Evolutionary conservation across 2,113 vertebrate genomes (phyloP).

Genomic region (Pelecanus crispus): DNA sequence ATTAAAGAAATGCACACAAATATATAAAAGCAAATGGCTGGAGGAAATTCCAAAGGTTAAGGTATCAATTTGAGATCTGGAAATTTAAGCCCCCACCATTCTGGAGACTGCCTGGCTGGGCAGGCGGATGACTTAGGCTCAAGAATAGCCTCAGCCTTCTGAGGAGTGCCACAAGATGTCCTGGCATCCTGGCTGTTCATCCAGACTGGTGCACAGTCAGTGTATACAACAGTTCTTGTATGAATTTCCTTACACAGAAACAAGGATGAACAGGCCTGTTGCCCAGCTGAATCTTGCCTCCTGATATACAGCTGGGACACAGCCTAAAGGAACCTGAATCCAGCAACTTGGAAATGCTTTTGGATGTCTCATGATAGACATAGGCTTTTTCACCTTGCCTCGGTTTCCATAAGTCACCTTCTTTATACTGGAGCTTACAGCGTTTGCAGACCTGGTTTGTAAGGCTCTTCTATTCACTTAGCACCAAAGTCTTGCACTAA

Average conservation of each 20-base stretch:
- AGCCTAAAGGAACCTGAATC: not conserved
- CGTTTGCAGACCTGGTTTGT: not conserved
- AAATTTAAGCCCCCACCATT: not conserved
- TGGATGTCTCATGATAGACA: fast-evolving
- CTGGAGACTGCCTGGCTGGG: not conserved
- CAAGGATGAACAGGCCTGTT: not conserved
- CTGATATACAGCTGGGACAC: not conserved
- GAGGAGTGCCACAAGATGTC: not conserved
- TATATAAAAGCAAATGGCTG: not conserved
- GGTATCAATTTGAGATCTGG: not conserved
- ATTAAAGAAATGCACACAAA: not conserved
- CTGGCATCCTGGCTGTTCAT: not conserved
- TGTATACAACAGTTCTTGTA: not conserved
- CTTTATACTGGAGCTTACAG: not conserved
- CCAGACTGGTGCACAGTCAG: fast-evolving
- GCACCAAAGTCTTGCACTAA: not conserved
- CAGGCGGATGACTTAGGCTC: not conserved
- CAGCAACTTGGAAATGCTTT: not conserved
- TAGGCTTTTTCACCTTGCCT: not conserved
- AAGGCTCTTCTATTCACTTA: not conserved
- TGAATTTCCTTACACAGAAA: not conserved
- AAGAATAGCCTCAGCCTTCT: not conserved
- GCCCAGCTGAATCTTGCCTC: not conserved
- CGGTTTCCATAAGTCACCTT: not conserved
- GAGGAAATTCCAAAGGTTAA: not conserved